Conservation (phyloP, 2,797 vertebrate species). For the Miichthys miiuy region DNA sequence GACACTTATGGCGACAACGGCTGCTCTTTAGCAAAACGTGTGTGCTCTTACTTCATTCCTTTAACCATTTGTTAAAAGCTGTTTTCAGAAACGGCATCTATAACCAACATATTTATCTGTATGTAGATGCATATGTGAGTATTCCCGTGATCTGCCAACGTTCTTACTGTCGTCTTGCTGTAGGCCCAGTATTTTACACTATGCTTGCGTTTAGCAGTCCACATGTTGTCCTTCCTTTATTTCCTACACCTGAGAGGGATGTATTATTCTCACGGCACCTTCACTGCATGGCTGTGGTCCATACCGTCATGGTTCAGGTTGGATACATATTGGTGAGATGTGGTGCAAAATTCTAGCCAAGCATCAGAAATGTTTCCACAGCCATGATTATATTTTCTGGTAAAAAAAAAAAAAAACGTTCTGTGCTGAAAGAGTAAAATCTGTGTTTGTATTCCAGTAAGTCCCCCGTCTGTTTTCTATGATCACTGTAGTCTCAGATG, state of each 20-base stretch:
- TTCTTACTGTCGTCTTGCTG: neutral
- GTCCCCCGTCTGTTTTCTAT: constrained; percentile 15
- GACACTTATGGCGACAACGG: neutral
- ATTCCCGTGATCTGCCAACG: neutral
- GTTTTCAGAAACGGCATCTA: neutral
- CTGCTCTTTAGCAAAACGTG: neutral
- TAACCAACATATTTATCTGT: neutral
- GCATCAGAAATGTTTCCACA: neutral
- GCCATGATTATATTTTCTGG: neutral
- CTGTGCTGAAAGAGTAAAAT: constrained; percentile 8
- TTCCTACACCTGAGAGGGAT: constrained; percentile 30
- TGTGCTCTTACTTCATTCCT: neutral
- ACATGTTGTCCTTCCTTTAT: constrained; percentile 32
- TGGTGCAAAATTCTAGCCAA: neutral
- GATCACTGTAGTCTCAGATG: constrained; percentile 18
- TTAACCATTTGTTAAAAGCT: neutral
- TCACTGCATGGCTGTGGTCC: constrained; percentile 5
- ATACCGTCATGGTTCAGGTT: constrained; percentile 26
- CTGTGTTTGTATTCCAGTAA: constrained; percentile 2
- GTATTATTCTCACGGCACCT: constrained; percentile 38
- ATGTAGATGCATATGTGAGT: neutral
- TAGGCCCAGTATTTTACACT: constrained; percentile 33
- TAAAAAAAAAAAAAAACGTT: neutral
- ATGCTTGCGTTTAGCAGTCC: constrained; percentile 46
- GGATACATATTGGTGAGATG: constrained; percentile 15